Evolutionary conservation across 92 coral and sea anemone genomes (phyloP).

Genomic region (Muricea muricata): DNA sequence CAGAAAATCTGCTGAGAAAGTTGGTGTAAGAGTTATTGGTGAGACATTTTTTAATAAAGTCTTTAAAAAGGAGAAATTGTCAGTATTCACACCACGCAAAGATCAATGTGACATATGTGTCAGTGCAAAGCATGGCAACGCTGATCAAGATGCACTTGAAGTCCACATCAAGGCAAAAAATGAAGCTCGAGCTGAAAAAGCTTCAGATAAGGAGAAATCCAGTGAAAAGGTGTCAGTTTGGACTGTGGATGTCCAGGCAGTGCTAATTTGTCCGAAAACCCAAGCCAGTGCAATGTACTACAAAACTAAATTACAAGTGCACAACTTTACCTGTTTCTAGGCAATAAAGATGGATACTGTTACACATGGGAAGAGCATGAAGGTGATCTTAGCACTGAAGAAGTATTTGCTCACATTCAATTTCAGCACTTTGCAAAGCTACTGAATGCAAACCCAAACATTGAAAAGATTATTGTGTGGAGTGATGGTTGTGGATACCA

Average conservation of each 20-base stretch:
- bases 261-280: slow-evolving; percentile 17
- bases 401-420: slow-evolving; percentile 1
- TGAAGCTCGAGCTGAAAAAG: slow-evolving; percentile 30
- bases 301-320: slow-evolving; percentile 45
- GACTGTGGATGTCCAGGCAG: slow-evolving; percentile 36
- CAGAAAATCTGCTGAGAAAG: neutral
- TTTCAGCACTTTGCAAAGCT: neutral
- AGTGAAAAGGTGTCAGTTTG: neutral
- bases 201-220: neutral
- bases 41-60: neutral
- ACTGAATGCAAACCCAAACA: neutral
- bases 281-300: slow-evolving; percentile 39
- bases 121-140: slow-evolving; percentile 33
- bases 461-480: slow-evolving; percentile 9
- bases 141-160: neutral
- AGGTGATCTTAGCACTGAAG: slow-evolving; percentile 16
- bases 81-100: slow-evolving; percentile 26
- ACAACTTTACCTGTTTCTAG: slow-evolving; percentile 21
- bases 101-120: slow-evolving; percentile 38
- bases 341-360: slow-evolving; percentile 34
- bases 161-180: slow-evolving; percentile 23
- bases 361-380: slow-evolving; percentile 14
- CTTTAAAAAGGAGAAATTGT: neutral
- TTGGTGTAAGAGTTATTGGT: neutral
- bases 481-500: slow-evolving; percentile 28